A percentile compares a stretch with the other conserved stretches of the same genome.
Evolutionary conservation across 2,888 invertebrate species (phyloP).

Genomic region (Chironomus riparius): DNA sequence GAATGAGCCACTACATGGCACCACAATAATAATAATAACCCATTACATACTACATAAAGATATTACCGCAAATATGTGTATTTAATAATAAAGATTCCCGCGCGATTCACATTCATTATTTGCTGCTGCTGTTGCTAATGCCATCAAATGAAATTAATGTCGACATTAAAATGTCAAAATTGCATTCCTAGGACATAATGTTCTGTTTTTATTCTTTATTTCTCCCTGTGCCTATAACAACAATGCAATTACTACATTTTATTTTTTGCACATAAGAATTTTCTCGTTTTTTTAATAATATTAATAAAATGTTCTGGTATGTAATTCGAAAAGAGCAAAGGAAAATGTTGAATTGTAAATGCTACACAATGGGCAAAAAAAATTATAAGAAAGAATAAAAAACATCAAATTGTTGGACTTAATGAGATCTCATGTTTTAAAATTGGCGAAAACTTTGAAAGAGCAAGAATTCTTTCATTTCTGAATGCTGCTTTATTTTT

Average conservation of each 20-base stretch:
- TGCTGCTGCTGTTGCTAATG: not conserved
- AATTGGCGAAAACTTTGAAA: no score
- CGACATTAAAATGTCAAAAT: conserved; percentile 19
- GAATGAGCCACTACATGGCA: not conserved
- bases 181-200: not conserved
- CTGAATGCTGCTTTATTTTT: not conserved
- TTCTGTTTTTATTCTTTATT: not conserved
- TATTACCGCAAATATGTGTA: not conserved
- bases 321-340: not conserved
- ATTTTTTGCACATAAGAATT: not conserved
- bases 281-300: not conserved
- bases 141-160: conserved; percentile 9
- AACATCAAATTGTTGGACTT: conserved; percentile 1
- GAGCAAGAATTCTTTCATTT: not conserved
- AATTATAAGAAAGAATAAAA: not conserved
- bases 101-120: not conserved
- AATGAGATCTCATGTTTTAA: conserved; percentile 17
- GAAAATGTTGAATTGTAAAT: not conserved
- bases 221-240: not conserved
- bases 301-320: not conserved
- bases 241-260: not conserved
- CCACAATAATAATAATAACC: not conserved
- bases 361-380: conserved; percentile 11
- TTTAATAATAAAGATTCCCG: not conserved
- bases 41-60: not conserved